Evolutionary conservation across 2,113 vertebrate species (phyloP).

Genomic region (Anguilla rostrata): DNA sequence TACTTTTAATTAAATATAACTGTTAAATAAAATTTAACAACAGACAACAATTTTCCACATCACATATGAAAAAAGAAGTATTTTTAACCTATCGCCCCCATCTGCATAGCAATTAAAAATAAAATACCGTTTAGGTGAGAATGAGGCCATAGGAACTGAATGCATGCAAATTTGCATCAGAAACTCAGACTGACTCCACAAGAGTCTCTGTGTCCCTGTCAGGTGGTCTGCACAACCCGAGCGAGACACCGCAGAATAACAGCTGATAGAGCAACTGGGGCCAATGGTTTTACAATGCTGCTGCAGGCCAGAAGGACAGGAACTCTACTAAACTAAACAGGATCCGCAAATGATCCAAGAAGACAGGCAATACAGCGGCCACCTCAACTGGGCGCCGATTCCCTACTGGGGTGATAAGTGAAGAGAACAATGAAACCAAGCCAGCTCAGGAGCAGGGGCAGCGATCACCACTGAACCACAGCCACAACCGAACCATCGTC

Average conservation of each 20-base stretch:
- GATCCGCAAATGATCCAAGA: background rate
- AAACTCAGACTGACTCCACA: background rate
- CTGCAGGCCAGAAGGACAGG: background rate
- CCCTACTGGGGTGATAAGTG: background rate
- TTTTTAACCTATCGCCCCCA: conserved; percentile 10
- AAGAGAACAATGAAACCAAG: background rate
- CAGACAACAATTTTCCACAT: conserved; percentile 16
- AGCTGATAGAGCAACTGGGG: background rate
- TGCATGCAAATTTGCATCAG: background rate
- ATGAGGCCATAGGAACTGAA: background rate
- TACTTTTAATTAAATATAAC: conserved; percentile 28
- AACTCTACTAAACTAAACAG: background rate
- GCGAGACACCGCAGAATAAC: background rate
- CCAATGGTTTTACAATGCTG: background rate
- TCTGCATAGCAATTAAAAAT: background rate
- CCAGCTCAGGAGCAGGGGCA: background rate
- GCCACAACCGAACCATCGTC: background rate
- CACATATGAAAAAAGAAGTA: conserved; percentile 13
- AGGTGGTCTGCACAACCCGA: background rate
- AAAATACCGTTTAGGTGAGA: background rate
- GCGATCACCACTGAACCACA: background rate
- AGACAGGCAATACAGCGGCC: background rate
- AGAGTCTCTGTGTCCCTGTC: background rate
- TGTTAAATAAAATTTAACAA: conserved; percentile 10
- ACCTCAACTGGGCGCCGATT: background rate